Conservation (phyloP, 2,113 vertebrate species). For the Dolichallabes microphthalmus region DNA sequence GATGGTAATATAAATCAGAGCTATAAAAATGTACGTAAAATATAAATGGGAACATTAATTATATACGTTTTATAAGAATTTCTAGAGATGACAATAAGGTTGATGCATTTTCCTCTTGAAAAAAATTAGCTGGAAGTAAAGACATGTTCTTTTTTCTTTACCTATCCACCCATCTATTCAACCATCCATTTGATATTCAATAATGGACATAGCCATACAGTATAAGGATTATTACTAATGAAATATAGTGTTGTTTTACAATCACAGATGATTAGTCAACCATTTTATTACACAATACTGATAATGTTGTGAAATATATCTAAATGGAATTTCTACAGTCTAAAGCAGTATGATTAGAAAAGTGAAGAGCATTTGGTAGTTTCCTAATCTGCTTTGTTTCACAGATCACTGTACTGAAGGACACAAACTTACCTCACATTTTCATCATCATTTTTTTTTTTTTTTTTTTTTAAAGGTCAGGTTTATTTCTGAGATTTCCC, state of each 20-base stretch:
- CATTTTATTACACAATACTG: neutral
- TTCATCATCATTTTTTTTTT: neutral
- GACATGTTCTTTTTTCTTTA: neutral
- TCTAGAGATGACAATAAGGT: neutral
- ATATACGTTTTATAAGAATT: neutral
- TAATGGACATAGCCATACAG: too few relatives aligned
- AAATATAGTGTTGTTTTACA: neutral
- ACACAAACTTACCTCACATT: neutral
- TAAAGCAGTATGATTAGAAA: neutral
- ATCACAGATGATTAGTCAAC: neutral
- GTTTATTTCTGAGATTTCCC: constrained; percentile 9
- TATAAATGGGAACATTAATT: neutral
- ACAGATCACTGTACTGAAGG: neutral
- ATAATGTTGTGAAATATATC: neutral
- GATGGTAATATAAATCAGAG: too few relatives aligned
- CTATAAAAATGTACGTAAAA: neutral
- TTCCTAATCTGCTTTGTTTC: too few relatives aligned
- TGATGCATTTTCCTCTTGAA: neutral
- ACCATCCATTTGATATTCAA: neutral
- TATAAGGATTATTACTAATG: neutral
- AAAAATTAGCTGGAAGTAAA: neutral
- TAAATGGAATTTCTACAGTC: neutral
- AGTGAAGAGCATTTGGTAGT: neutral
- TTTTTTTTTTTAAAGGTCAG: constrained; percentile 1
- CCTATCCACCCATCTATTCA: too few relatives aligned